phyloP scores from a whole-genome alignment of 1,140 invertebrate genomes.

The Nasonia giraulti region DNA sequence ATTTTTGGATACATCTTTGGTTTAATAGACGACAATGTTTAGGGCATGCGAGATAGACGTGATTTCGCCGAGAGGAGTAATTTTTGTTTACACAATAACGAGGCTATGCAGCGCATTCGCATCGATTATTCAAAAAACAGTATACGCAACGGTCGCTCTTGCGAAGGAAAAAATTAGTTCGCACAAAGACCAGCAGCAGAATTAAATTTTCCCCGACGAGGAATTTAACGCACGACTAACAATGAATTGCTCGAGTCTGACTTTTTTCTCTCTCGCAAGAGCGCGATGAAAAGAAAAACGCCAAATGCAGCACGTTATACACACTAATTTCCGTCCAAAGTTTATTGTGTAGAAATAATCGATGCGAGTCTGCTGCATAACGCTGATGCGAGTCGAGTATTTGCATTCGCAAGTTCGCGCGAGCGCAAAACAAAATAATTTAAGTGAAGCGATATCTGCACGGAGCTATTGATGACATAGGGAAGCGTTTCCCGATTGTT shows the following conservation, averaged over 20 bases:
- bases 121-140: background rate
- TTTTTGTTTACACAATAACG: background rate
- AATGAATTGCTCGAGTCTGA: background rate
- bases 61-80: slow-evolving; percentile 18
- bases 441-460: background rate
- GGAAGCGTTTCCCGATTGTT: background rate
- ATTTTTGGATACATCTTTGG: slow-evolving; percentile 17
- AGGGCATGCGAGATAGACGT: background rate
- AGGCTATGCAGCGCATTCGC: background rate
- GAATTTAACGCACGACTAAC: background rate
- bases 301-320: background rate
- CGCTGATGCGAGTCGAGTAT: background rate
- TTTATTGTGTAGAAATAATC: slow-evolving; percentile 19
- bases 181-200: background rate
- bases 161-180: background rate
- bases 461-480: background rate
- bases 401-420: background rate
- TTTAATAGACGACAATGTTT: slow-evolving; percentile 29
- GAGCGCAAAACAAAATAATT: background rate
- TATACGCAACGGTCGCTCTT: background rate
- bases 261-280: background rate
- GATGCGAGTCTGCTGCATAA: slow-evolving; percentile 17
- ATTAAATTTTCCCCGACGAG: background rate
- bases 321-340: slow-evolving; percentile 40
- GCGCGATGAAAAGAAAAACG: background rate